A percentile compares a stretch with the other conserved stretches of the same genome.
phyloP scores from a whole-genome alignment of 1,140 invertebrate species.

The Hermetia illucens region DNA sequence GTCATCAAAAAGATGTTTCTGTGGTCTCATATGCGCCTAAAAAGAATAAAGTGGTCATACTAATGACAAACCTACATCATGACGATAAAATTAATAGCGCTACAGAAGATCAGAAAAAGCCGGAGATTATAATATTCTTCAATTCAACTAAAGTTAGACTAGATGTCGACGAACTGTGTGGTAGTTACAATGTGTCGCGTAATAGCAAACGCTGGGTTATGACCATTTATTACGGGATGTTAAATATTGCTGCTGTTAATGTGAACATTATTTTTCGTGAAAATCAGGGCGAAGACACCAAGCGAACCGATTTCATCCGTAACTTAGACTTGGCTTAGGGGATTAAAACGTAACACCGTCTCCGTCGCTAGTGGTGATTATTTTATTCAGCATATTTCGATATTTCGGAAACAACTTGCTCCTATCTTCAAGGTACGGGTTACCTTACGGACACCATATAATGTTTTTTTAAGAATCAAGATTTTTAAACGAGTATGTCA shows the following conservation, averaged over 20 bases:
- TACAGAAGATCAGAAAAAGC: no score
- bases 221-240: slow-evolving; percentile 17
- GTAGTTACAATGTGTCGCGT: slow-evolving; percentile 16
- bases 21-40: slow-evolving; percentile 17
- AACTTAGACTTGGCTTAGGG: slow-evolving; percentile 1
- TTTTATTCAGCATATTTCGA: no score
- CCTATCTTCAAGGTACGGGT: no score
- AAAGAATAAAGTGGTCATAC: slow-evolving; percentile 16
- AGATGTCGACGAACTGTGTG: slow-evolving; percentile 21
- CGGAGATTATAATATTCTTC: slow-evolving; percentile 30
- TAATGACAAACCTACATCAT: slow-evolving; percentile 11
- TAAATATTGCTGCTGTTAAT: slow-evolving; percentile 24
- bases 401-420: no score
- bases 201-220: slow-evolving; percentile 21
- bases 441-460: no score
- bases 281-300: no score
- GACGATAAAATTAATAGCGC: slow-evolving; percentile 11
- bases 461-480: no score
- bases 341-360: no score
- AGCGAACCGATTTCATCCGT: no score
- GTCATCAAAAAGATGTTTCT: slow-evolving; percentile 13
- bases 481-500: no score
- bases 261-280: slow-evolving; percentile 9
- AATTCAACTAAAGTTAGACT: slow-evolving; percentile 29
- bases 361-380: no score